Evolutionary conservation across 1,140 invertebrate genomes (phyloP).

Genomic region (Diprion similis): DNA sequence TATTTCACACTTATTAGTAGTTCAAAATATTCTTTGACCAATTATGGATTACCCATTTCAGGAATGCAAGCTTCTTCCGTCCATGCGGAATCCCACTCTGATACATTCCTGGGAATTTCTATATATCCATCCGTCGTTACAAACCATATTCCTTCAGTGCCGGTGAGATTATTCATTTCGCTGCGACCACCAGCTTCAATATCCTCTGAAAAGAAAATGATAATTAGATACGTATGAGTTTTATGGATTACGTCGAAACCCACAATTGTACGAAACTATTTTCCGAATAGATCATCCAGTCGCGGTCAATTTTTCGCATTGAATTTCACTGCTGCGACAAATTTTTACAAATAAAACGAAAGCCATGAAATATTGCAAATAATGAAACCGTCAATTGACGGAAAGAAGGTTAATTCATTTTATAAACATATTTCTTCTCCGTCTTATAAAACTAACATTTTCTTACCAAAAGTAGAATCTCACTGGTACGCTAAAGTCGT

Average conservation of each 20-base stretch:
- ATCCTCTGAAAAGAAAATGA: constrained; percentile 42
- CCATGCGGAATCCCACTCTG: constrained; percentile 44
- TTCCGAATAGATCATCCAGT: neutral
- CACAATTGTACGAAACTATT: constrained; percentile 3
- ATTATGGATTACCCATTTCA: constrained; percentile 51
- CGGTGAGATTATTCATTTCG: constrained; percentile 49
- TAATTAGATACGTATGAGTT: neutral
- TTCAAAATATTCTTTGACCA: too few species aligned
- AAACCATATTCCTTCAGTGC: constrained; percentile 55
- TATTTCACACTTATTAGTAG: too few species aligned
- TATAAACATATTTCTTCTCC: too few species aligned
- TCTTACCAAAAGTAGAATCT: too few species aligned
- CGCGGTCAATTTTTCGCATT: too few species aligned
- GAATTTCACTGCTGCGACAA: too few species aligned
- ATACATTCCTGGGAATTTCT: constrained; percentile 50
- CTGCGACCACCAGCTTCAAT: constrained; percentile 52
- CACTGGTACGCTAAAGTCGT: too few species aligned
- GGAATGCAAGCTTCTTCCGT: constrained; percentile 59
- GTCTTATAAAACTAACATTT: too few species aligned
- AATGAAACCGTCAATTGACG: too few species aligned
- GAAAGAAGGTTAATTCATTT: too few species aligned
- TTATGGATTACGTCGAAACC: constrained; percentile 10
- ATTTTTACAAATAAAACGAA: too few species aligned
- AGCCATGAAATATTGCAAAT: too few species aligned
- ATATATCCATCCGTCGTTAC: constrained; percentile 49